A percentile compares a stretch with the other conserved stretches of the same genome.
Conservation (phyloP, 1,140 invertebrate species). For the Drosophila albomicans region DNA sequence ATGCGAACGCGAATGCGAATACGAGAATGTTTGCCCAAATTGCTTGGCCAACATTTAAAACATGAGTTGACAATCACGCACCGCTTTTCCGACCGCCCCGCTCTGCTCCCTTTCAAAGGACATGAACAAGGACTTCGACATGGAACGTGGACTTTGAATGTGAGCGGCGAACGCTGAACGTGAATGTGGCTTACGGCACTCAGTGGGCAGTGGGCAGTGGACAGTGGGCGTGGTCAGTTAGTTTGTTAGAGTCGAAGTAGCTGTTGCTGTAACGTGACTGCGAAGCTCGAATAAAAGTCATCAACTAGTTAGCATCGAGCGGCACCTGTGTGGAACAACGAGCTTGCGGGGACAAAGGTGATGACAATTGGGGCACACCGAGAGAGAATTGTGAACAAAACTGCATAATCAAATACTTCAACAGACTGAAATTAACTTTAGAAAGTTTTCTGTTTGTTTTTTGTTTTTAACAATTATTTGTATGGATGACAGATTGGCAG, state of each 20-base stretch:
- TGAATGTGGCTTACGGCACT: neutral
- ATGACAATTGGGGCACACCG: too few relatives aligned
- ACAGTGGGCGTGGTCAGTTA: neutral
- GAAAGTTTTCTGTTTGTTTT: too few relatives aligned
- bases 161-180: neutral
- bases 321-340: neutral
- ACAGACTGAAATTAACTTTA: too few relatives aligned
- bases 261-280: conserved; percentile 51
- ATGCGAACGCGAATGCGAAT: conserved; percentile 56
- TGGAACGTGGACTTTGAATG: neutral
- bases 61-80: conserved; percentile 80
- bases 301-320: conserved; percentile 73
- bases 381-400: too few relatives aligned
- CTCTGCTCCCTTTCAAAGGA: too few relatives aligned
- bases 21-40: conserved; percentile 79
- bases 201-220: neutral
- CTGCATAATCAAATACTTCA: too few relatives aligned
- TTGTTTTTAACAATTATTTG: too few relatives aligned
- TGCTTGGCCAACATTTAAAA: conserved; percentile 81
- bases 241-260: neutral
- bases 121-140: neutral
- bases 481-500: too few relatives aligned
- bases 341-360: too few relatives aligned
- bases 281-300: conserved; percentile 70
- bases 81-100: neutral